Evolutionary conservation across 2,888 invertebrate genomes (phyloP), one percentile per base, ranked within the genome.

Genomic region (Troides helena): DNA sequence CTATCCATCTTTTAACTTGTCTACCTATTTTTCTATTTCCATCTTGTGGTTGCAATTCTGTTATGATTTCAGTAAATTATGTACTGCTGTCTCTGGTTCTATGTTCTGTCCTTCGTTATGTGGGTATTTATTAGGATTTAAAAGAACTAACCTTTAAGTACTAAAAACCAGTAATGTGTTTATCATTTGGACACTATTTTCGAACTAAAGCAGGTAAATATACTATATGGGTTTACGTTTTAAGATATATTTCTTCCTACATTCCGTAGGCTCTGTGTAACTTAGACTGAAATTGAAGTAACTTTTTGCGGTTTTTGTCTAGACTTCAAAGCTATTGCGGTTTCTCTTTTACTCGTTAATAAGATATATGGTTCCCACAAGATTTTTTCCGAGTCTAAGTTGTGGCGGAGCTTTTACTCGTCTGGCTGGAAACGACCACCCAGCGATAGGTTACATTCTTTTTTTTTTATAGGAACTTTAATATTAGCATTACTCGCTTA

Each of bases 271-370:
- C n/a, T 57, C 4, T 21, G 21, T 57, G 57, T 65, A 65, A 65
- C 39, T 57, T 59, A 23, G 25, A 25, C 59, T 30, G 59, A 56
- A 8, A 36, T 65, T 21, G 46, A 65, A 65, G 58, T 65, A 62
- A 30, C 46, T 46, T 46, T 21, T 57, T 46, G 62, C 17, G 67
- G 61, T 53, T 67, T 23, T 36, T 18, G 53, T 67, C 67, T 62
- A 53, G 67, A 65, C 59, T 18, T n/a, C 18, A 36, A 25, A 2
- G 30, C 10, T 65, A 61, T 67, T 61, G 53, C 36, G 53, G 53
- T 61, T 61, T 61, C 56, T 65, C 53, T 61, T 39, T 67, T 67
- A 21, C 21, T 66, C 25, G 25, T 58, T 39, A 58, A 65, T 43
- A 58, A 57, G 39, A 58, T 65, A 39, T 21, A 56, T 65, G 23